Evolutionary conservation across 2,888 invertebrate genomes (phyloP).

Genomic region (Agapetus fuscipes): DNA sequence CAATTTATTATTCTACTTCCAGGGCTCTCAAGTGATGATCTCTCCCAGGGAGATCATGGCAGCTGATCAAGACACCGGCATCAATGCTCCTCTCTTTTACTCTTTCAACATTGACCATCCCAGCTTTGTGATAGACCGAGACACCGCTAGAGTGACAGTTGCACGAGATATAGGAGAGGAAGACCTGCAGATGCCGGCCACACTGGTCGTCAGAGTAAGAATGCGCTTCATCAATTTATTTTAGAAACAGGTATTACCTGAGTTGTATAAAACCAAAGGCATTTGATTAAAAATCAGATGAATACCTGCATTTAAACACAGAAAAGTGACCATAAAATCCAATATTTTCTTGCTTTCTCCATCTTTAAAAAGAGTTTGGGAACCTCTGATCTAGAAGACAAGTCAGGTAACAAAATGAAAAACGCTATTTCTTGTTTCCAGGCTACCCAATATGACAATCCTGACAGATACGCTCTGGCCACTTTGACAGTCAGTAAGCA

Average conservation of each 20-base stretch:
- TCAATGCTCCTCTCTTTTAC: slow-evolving; percentile 64
- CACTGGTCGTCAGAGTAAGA: slow-evolving; percentile 69
- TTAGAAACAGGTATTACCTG: too few species aligned
- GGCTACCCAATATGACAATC: slow-evolving; percentile 76
- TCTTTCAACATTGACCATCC: slow-evolving; percentile 57
- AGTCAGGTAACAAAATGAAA: too few species aligned
- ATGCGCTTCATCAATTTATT: too few species aligned
- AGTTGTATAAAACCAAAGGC: too few species aligned
- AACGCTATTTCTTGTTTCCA: slow-evolving; percentile 33
- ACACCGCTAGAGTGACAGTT: slow-evolving; percentile 53
- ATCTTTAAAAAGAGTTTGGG: too few species aligned
- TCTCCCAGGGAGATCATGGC: slow-evolving; percentile 67
- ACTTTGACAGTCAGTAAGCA: slow-evolving; percentile 55
- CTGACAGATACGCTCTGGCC: slow-evolving; percentile 78
- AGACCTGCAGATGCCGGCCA: slow-evolving; percentile 59
- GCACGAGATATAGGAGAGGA: slow-evolving; percentile 48
- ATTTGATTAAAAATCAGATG: too few species aligned
- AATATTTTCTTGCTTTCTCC: too few species aligned
- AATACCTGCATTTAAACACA: too few species aligned
- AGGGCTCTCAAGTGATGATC: slow-evolving; percentile 56
- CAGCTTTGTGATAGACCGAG: slow-evolving; percentile 53
- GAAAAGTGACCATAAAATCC: too few species aligned
- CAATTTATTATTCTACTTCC: too few species aligned
- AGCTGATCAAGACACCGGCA: slow-evolving; percentile 71
- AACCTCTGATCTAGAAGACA: too few species aligned